Base-by-base conservation (phyloP, 2,888 invertebrate genomes). In the Clepsis dumicolana region DNA sequence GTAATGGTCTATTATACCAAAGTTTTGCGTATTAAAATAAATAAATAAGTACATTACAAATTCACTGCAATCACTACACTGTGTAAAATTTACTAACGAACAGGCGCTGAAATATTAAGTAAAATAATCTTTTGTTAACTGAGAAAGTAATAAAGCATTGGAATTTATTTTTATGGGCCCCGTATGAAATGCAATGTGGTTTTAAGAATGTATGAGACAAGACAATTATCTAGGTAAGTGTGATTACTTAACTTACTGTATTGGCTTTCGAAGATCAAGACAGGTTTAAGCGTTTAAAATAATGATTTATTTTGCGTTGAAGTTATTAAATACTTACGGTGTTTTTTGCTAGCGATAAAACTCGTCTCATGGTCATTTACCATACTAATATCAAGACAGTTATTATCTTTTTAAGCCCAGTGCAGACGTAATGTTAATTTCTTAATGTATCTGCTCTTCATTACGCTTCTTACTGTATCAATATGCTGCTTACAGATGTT, bases 201-300 rank as follows among this genome's bases (percentile, higher is more conserved):
- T 62, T 66, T 62, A 67, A 67, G 62, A 67, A 67, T 57, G 67
- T 50, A 67, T 62, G 62, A 67, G 67, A 66, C 67, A 67, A 62
- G 56, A 67, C 67, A 67, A 67, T 67, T 67, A 62, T 50, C 54
- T 27, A 44, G 12, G 50, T 38, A 38, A 57, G 62, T 50, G 38
- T 50, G 50, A 57, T 67, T 67, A 50, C 62, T 56, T 32, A 32
- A 1, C n/a, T n/a, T 53, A 54, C 44, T 35, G 44, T 61, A 35
- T 54, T 61, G 44, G 61, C 14, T 61, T 24, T 54, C 44, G 14
- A 54, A 32, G 65, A 41, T 12, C 16, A 35, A 16, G 32, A 18
- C 29, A 32, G 12, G 24, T 53, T 29, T 16, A 41, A 25, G 38
- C 38, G 25, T 50, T 65, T 50, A 57, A 50, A 57, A 64, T 56